Evolutionary conservation across 2,888 invertebrate genomes (phyloP), one percentile per base, ranked within the genome.

Genomic region (Metallyticus violacea): DNA sequence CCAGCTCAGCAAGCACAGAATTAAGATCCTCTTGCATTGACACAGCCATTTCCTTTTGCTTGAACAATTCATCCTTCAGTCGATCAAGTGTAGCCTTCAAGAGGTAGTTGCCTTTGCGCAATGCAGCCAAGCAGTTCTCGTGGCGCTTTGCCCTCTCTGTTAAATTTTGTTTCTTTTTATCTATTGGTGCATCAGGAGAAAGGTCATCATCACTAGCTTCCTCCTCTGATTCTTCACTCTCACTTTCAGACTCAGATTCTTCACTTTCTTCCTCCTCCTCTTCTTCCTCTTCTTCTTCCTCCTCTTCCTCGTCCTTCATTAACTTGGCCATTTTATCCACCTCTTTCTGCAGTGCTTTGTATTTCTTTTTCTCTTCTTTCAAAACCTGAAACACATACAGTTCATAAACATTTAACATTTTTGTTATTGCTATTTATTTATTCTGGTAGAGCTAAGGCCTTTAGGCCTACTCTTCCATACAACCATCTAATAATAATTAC

Each of bases 241-340:
- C 92, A 7, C 90, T 90, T 85, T 92, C 92, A 26, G 85, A 88
- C 62, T 90, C 94, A 6, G 93, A 90, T 88, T 92, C 92, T 83
- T 91, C 92, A 77, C 92, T 93, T 89, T 94, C 94, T 87, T 94
- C 93, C 89, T 94, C 94, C 87, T 93, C 92, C 88, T 91, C 93
- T 22, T 91, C 90, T 86, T 91, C 91, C 81, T 90, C 89, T 29
- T 91, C 91, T 62, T 89, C 90, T 87, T 92, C 93, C 91, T 93
- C 92, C 81, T 92, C 92, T 0, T 95, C 96, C 2, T 94, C 95
- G 90, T 96, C 96, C 89, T 96, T 97, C 96, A 97, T 96, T 90
- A 97, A 93, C 25, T 96, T 95, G 0, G 97, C 97, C 97, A 97
- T 97, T 92, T 97, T 97, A 90, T 97, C 97, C 9, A 97, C 97